Percentiles rank a stretch among this genome's conserved stretches.
Evolutionary conservation across 2,113 vertebrate genomes (phyloP).

Genomic region (Ammodytes dubius): DNA sequence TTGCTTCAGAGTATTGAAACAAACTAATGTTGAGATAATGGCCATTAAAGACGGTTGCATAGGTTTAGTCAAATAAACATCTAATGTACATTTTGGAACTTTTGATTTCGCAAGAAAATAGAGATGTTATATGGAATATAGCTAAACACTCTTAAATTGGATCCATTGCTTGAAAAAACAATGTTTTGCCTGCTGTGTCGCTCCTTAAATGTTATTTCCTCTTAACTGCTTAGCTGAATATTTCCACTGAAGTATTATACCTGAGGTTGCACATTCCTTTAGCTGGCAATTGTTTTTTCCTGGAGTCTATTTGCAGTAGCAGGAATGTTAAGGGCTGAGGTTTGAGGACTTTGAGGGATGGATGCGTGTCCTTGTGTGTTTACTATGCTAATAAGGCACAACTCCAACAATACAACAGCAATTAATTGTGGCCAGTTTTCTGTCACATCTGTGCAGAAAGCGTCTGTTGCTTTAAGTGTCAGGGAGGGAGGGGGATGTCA

Average conservation of each 20-base stretch:
- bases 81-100: no score
- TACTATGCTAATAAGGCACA: background rate
- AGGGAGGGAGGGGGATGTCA: conserved; percentile 43
- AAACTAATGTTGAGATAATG: no score
- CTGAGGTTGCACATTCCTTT: conserved; percentile 65
- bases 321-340: conserved; percentile 1
- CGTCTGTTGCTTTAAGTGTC: conserved; percentile 61
- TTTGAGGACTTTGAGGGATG: background rate
- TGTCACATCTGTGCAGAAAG: conserved; percentile 17
- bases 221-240: conserved; percentile 23
- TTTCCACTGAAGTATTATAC: conserved; percentile 16
- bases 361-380: background rate
- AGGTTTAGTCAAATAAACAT: no score
- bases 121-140: no score
- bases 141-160: no score
- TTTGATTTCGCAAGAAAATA: no score
- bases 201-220: conserved; percentile 3
- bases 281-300: conserved; percentile 32
- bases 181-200: background rate
- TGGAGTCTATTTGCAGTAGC: conserved; percentile 34
- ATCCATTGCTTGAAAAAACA: no score
- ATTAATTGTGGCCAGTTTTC: background rate
- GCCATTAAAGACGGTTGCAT: no score
- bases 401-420: no score
- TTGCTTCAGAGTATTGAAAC: no score